These are phyloP conservation scores for Scolopax mira DNA, from an alignment of 2,113 vertebrate species.

Conservation along the genomic window DNA sequence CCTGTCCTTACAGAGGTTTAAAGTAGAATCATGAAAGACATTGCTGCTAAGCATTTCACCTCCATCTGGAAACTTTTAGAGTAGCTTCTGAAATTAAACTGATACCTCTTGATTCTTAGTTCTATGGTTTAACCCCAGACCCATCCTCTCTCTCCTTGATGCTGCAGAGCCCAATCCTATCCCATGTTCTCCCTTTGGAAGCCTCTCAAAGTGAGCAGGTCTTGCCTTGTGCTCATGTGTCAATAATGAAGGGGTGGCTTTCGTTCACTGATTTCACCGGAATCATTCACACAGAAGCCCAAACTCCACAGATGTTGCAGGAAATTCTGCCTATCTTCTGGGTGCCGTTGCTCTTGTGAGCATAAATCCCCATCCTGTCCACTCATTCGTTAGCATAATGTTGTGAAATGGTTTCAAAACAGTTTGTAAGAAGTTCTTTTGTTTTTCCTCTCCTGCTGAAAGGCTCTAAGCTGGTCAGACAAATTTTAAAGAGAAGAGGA, in stretches of 20 bases:
- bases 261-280: neutral
- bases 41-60: neutral
- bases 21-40: neutral
- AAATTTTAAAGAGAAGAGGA: neutral
- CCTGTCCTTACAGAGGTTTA: neutral
- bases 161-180: neutral
- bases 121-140: neutral
- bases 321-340: neutral
- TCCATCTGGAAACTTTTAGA: neutral
- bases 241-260: neutral
- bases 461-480: neutral
- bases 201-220: accelerated
- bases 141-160: neutral
- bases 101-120: neutral
- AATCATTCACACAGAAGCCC: neutral
- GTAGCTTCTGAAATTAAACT: neutral
- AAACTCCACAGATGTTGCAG: neutral
- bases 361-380: neutral
- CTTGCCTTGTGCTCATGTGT: neutral
- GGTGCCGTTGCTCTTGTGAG: neutral
- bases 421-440: neutral
- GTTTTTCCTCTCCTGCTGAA: neutral
- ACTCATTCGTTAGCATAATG: neutral
- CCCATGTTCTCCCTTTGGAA: neutral
- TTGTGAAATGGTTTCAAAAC: neutral